Evolutionary conservation across 2,113 vertebrate genomes (phyloP), one percentile per base, ranked within the genome.

Genomic region (Ictalurus punctatus): DNA sequence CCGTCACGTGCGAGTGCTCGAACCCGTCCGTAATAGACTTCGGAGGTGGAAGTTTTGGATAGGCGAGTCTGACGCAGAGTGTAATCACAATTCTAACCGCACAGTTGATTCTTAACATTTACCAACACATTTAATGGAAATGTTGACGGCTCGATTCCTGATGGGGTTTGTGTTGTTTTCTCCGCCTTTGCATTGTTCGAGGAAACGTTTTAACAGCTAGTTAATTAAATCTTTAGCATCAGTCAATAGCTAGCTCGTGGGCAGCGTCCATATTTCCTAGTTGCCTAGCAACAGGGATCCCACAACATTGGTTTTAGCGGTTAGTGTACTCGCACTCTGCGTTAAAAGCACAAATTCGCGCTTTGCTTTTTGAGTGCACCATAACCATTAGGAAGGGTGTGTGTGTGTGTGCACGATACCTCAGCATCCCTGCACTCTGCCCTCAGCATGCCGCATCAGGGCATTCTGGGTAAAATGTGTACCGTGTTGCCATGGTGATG

Each of bases 401-500:
- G 30, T 84, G 34, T 71, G 48, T 59, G 25, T 37, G 74, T 79
- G 74, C 0, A 48, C 6, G 4, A n/a, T 79, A 78, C 61, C 59
- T 84, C 71, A 90, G 65, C n/a, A 65, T 90, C 52, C 86, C 85
- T 63, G 65, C 34, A 78, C 69, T 90, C 59, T 84, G 85, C 48
- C 86, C 89, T 78, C 17, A 73, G 44, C 17, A 54, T 52, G 48
- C 37, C 78, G 61, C 44, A 79, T 82, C 59, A 40, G 63, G 76
- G 81, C 87, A 80, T 87, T 59, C 67, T 87, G 58, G 67, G 86
- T 84, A 52, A 52, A 54, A 79, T 48, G 19, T 76, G 81, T 81
- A 65, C 69, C 59, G 86, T 63, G 86, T 90, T 88, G 89, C 87
- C 76, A 88, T 88, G 86, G 86, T 82, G 83, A 90, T 73, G 56